Evolutionary conservation across 2,797 vertebrate species (phyloP), one percentile per base, ranked within the genome.

Genomic region (Gobionotothen gibberifrons): DNA sequence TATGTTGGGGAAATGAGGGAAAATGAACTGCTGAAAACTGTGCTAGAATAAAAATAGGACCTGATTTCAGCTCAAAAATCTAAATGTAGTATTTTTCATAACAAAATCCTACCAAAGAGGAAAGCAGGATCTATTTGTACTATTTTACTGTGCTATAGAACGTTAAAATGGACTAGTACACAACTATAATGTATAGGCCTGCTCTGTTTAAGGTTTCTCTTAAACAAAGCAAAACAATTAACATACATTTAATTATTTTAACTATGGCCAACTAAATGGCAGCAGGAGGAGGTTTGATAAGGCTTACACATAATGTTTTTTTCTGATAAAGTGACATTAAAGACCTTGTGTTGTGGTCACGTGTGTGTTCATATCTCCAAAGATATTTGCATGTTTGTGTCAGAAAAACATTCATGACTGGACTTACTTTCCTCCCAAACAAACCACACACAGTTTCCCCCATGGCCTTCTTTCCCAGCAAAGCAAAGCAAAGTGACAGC

Each of bases 401-500:
- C 69, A 76, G 74, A 42, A 69, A 85, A 72, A 78, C 55, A 60
- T 56, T 39, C 48, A 58, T 71, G 13, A 69, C 72, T 68, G n/a
- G 1, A 40, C 65, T 42, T n/a, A 5, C 14, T 26, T 39, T 54
- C 59, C 74, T 42, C 62, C 65, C 67, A 69, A 81, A 59, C 52
- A 71, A 81, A 86, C 76, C 63, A 29, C 55, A 66, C 53, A 57
- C 42, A 61, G 69, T 81, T 78, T 57, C 57, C 64, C 74, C 56
- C 16, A 15, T 58, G 66, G 81, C 60, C 71, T 42, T 64, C 11
- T 51, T 62, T 75, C 72, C 81, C 51, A 72, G 68, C 53, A 54
- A 40, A 81, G 64, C 51, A 56, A 26, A 78, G 61, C 66, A 43
- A 69, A 83, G 70, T 83, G 80, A 82, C 77, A 74, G 78, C 52